phyloP scores from a whole-genome alignment of 2,113 vertebrate genomes.

The Anser brachyrhynchus region DNA sequence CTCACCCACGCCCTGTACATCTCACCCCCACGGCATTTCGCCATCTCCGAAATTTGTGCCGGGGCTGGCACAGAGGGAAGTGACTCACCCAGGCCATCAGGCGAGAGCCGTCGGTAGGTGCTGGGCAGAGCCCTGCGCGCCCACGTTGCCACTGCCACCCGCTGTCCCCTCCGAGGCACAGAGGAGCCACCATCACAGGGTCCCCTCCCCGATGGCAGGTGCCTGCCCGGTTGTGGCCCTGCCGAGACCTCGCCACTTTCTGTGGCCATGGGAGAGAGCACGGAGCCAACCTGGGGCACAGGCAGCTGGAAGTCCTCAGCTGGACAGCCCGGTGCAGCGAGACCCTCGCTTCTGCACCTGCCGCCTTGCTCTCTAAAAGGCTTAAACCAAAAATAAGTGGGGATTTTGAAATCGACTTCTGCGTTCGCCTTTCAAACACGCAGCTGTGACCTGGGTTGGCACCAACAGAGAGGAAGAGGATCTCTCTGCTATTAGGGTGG shows the following conservation, averaged over 20 bases:
- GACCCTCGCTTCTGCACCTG: background rate
- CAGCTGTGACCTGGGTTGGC: background rate
- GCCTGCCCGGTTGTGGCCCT: fast-evolving
- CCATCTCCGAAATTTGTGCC: background rate
- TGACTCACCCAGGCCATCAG: background rate
- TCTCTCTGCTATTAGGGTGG: background rate
- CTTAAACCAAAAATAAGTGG: background rate
- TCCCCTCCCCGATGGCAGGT: background rate
- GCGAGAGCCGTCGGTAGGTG: background rate
- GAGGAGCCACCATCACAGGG: background rate
- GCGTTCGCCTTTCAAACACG: background rate
- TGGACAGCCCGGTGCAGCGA: fast-evolving
- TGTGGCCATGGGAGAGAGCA: background rate
- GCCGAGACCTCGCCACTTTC: fast-evolving
- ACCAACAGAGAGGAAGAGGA: background rate
- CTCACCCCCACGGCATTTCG: background rate
- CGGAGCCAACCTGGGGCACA: fast-evolving
- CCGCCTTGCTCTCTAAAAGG: background rate
- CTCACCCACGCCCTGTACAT: background rate
- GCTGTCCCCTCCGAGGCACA: fast-evolving
- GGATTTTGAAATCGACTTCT: conserved; percentile 16
- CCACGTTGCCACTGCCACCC: fast-evolving
- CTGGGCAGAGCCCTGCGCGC: background rate
- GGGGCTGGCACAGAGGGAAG: fast-evolving
- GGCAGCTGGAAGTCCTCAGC: background rate